Evolutionary conservation across 2,113 vertebrate genomes (phyloP).

Genomic region (Psilopogon haemacephalus): DNA sequence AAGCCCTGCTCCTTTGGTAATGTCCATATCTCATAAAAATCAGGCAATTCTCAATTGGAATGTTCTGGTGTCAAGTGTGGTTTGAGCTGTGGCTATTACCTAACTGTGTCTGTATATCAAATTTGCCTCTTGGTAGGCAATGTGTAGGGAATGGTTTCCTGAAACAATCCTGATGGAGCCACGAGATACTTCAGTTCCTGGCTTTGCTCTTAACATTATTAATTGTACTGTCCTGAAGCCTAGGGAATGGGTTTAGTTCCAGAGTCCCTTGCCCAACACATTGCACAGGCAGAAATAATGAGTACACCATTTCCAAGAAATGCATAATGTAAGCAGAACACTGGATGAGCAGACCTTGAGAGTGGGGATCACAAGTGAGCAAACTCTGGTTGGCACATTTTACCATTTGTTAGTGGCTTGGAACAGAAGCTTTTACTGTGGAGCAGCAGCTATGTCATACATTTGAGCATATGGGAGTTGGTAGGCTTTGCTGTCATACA

Average conservation of each 20-base stretch:
- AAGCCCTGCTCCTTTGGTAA: neutral
- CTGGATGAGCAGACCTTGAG: neutral
- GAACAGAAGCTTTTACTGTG: neutral
- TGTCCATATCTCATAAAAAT: neutral
- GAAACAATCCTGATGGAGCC: neutral
- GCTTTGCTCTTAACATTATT: neutral
- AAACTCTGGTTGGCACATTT: neutral
- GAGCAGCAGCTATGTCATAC: neutral
- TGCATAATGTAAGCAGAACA: accelerated
- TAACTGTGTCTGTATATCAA: neutral
- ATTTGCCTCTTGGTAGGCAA: neutral
- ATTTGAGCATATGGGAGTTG: neutral
- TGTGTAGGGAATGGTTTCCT: neutral
- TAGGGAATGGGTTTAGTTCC: neutral
- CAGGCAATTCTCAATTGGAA: accelerated
- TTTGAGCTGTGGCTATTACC: neutral
- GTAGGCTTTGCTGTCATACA: neutral
- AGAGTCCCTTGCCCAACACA: neutral
- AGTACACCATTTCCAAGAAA: neutral
- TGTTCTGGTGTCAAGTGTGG: neutral
- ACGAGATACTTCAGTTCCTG: neutral
- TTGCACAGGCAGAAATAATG: neutral
- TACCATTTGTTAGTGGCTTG: neutral
- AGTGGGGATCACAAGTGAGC: accelerated
- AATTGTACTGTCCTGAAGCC: neutral